A percentile compares a stretch with the other conserved stretches of the same genome.
phyloP scores from a whole-genome alignment of 1,140 invertebrate species.

The Hycleus phaleratus region DNA sequence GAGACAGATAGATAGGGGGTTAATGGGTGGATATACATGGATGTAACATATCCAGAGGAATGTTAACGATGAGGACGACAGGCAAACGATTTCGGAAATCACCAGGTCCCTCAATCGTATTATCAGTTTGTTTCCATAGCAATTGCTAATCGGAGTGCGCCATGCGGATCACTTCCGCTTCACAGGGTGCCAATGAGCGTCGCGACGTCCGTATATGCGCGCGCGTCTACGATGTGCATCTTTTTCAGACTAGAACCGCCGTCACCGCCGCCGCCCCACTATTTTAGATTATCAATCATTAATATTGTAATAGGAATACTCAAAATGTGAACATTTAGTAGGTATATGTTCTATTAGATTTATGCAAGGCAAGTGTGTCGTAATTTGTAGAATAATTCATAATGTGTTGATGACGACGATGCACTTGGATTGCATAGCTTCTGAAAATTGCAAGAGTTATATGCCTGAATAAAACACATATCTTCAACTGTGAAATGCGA shows the following conservation, averaged over 20 bases:
- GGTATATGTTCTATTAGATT: no score
- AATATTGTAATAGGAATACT: no score
- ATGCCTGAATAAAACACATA: constrained; percentile 16
- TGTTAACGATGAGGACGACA: not conserved
- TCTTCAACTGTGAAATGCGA: constrained; percentile 18
- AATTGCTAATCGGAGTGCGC: constrained; percentile 51
- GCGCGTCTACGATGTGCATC: constrained; percentile 4
- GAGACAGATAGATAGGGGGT: constrained; percentile 4
- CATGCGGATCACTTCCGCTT: constrained; percentile 37
- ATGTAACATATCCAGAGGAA: no score
- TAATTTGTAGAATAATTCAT: no score
- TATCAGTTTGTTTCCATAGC: constrained; percentile 53
- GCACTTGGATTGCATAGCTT: not conserved
- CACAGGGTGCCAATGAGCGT: constrained; percentile 38
- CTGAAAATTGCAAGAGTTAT: constrained; percentile 12
- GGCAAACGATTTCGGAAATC: not conserved
- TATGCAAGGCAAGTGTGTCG: no score
- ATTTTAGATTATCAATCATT: no score
- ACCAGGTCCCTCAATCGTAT: constrained; percentile 43
- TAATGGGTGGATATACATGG: not conserved
- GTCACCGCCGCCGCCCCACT: no score
- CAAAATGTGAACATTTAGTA: no score
- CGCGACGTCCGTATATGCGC: constrained; percentile 18
- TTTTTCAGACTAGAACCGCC: not conserved
- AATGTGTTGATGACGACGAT: no score